A percentile compares a stretch with the other conserved stretches of the same genome.
These are phyloP conservation scores for Salminus brasiliensis DNA, from an alignment of 2,113 vertebrate genomes.

Conservation along the genomic window DNA sequence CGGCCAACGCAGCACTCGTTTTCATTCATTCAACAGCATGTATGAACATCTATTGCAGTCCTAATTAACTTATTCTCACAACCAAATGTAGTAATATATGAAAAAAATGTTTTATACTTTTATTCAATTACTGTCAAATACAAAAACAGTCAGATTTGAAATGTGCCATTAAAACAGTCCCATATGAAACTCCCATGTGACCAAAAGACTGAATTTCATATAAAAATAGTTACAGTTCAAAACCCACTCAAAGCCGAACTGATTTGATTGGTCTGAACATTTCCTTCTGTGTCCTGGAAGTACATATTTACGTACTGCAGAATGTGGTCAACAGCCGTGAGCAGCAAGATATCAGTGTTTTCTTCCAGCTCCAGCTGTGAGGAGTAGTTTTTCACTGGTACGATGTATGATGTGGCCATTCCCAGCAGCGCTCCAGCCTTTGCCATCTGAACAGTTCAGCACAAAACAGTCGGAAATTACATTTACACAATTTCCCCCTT, in stretches of 20 bases:
- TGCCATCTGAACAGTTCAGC: constrained; percentile 59
- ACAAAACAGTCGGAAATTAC: not conserved
- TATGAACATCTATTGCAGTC: too few species aligned
- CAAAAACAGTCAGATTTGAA: too few species aligned
- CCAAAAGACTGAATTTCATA: too few species aligned
- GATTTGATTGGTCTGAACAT: not conserved
- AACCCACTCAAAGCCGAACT: too few species aligned
- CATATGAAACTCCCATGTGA: too few species aligned
- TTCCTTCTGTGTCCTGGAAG: constrained; percentile 57
- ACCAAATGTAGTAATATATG: too few species aligned
- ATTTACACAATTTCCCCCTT: too few species aligned
- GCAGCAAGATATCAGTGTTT: constrained; percentile 69
- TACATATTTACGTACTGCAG: constrained; percentile 69
- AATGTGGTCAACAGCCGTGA: constrained; percentile 73
- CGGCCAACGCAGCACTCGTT: constrained; percentile 33
- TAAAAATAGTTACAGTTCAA: too few species aligned
- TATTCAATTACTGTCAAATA: too few species aligned
- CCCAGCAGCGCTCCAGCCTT: constrained; percentile 66
- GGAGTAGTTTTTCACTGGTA: constrained; percentile 74
- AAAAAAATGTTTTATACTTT: too few species aligned
- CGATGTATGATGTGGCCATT: constrained; percentile 72
- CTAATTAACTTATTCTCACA: too few species aligned
- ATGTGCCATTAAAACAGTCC: too few species aligned
- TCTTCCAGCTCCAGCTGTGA: constrained; percentile 64
- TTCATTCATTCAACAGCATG: not conserved